A percentile compares a stretch with the other conserved stretches of the same genome.
These are phyloP conservation scores for Herpailurus yagouaroundi DNA, from an alignment of 2,113 vertebrate species.

Conservation along the genomic window DNA sequence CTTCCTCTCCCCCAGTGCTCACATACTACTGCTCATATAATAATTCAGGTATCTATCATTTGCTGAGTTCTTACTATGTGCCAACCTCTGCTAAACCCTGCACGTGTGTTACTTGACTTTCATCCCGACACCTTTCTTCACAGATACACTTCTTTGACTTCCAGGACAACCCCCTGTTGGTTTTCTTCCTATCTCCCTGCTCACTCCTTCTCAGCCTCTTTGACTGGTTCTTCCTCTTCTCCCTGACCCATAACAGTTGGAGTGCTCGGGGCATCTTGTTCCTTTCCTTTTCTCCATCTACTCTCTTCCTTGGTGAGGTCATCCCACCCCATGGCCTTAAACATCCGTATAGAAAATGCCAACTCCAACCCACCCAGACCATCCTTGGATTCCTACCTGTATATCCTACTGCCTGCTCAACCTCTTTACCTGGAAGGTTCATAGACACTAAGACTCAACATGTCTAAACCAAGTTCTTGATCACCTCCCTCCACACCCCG, in stretches of 20 bases:
- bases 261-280: background rate
- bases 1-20: background rate
- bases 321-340: background rate
- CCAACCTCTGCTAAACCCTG: background rate
- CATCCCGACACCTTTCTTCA: too few relatives aligned
- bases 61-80: background rate
- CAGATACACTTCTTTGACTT: background rate
- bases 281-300: background rate
- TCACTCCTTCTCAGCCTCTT: background rate
- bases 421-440: background rate
- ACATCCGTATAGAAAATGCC: background rate
- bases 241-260: too few relatives aligned
- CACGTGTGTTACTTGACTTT: fast-evolving
- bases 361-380: background rate
- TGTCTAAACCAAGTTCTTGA: background rate
- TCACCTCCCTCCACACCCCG: too few relatives aligned
- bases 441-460: background rate
- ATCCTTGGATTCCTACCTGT: background rate
- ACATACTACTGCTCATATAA: fast-evolving
- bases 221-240: background rate
- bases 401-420: background rate
- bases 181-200: background rate
- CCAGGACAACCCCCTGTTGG: background rate
- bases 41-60: background rate
- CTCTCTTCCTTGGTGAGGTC: background rate